Evolutionary conservation across 2,888 invertebrate genomes (phyloP).

Genomic region (Epistrophella euchroma): DNA sequence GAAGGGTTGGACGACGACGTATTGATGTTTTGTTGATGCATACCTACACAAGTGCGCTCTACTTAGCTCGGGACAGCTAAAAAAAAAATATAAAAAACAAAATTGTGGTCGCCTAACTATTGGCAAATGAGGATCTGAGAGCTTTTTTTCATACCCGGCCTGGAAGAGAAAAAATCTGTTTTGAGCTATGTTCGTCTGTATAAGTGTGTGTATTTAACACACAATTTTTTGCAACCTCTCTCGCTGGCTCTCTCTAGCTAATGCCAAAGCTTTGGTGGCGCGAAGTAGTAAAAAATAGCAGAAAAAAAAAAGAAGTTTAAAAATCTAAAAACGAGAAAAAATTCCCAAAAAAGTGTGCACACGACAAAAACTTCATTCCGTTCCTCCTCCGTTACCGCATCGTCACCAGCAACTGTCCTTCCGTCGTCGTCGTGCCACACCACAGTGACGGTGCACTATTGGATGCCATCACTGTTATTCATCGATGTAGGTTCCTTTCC

Average conservation of each 20-base stretch:
- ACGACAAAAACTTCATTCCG: constrained; percentile 34
- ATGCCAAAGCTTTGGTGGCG: constrained; percentile 70
- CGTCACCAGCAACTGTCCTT: not conserved
- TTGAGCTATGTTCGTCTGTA: constrained; percentile 54
- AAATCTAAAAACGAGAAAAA: constrained; percentile 74
- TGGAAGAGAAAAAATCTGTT: constrained; percentile 72
- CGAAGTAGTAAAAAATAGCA: constrained; percentile 70
- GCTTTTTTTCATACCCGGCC: constrained; percentile 69
- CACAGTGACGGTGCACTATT: constrained; percentile 19
- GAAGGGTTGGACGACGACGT: constrained; percentile 75
- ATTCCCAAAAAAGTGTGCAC: constrained; percentile 59
- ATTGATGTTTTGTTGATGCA: constrained; percentile 76
- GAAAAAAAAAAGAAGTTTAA: constrained; percentile 52
- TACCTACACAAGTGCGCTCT: constrained; percentile 74
- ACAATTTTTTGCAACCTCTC: constrained; percentile 60
- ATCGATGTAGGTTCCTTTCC: constrained; percentile 27
- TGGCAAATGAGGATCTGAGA: constrained; percentile 76
- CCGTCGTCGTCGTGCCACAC: not conserved
- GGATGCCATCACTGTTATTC: constrained; percentile 34
- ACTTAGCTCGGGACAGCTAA: constrained; percentile 64
- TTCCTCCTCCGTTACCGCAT: not conserved
- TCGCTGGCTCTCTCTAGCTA: constrained; percentile 67
- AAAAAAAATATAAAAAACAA: constrained; percentile 57
- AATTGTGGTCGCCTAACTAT: constrained; percentile 75
- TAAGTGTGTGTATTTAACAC: constrained; percentile 66